phyloP scores from a whole-genome alignment of 35 echinoderm and acorn worm species.

The Ptychodera flava region DNA sequence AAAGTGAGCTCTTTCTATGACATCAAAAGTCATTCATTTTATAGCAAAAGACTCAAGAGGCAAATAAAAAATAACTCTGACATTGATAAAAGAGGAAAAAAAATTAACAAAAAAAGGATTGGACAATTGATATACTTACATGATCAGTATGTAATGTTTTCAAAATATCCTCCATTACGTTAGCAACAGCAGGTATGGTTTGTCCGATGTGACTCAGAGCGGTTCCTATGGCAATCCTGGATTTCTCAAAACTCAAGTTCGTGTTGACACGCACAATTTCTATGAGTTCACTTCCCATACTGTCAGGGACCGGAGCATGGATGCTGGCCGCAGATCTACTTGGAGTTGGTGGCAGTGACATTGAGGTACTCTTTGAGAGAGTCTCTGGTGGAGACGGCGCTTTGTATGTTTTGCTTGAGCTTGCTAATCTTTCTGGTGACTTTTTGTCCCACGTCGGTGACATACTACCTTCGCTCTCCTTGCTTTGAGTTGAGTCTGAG shows the following conservation, averaged over 20 bases:
- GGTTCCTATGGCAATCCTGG: conserved; percentile 50
- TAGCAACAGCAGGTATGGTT: conserved; percentile 52
- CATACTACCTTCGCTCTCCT: no score
- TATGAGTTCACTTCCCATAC: conserved; percentile 60
- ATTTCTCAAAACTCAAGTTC: conserved; percentile 83
- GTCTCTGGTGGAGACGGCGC: background rate
- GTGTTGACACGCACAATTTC: conserved; percentile 86
- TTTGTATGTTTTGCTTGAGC: background rate
- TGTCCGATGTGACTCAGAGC: conserved; percentile 39
- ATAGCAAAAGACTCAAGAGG: no score
- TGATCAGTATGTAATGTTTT: conserved; percentile 21
- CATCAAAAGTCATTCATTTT: no score
- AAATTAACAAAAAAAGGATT: no score
- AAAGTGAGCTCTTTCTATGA: no score
- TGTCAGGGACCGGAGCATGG: conserved; percentile 37
- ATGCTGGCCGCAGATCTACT: background rate
- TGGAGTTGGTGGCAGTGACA: background rate
- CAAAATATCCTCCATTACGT: conserved; percentile 58
- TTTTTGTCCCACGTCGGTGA: no score
- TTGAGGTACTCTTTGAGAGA: background rate
- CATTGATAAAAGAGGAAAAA: no score
- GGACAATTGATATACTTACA: conserved; percentile 4
- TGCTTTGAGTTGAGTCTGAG: background rate
- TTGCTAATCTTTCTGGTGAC: background rate
- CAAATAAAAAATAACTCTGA: no score